Conservation (phyloP, 2,113 vertebrate species). For the Tor tambroides region DNA sequence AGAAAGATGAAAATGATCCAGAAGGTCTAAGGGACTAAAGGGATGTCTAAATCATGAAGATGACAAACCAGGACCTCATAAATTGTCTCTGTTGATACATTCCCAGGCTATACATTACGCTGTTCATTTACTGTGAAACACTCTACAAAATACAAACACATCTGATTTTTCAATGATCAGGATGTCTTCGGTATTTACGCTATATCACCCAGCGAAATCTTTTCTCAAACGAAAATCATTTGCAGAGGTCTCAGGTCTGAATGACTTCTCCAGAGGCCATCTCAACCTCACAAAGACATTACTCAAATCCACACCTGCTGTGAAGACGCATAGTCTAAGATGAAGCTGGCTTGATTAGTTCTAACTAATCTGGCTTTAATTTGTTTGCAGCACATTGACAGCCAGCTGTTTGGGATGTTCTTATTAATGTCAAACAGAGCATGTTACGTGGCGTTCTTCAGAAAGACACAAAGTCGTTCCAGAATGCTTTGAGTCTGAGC, state of each 20-base stretch:
- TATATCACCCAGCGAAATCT: background rate
- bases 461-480: conserved; percentile 13
- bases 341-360: background rate
- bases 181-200: background rate
- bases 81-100: conserved; percentile 27
- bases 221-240: background rate
- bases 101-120: conserved; percentile 12
- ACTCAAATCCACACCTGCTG: conserved; percentile 53
- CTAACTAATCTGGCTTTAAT: conserved; percentile 39
- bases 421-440: conserved; percentile 38
- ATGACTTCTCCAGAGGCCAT: conserved; percentile 21
- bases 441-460: conserved; percentile 41
- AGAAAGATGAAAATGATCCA: conserved; percentile 11
- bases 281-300: conserved; percentile 35
- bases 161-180: background rate
- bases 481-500: background rate
- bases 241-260: conserved; percentile 1
- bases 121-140: background rate
- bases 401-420: conserved; percentile 49
- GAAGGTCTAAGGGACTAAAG: conserved; percentile 20
- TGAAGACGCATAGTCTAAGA: conserved; percentile 14
- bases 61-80: conserved; percentile 34
- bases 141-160: background rate
- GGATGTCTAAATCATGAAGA: conserved; percentile 44
- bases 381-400: conserved; percentile 51